Conservation (phyloP, 2,888 invertebrate species). For the Volucella zonaria region DNA sequence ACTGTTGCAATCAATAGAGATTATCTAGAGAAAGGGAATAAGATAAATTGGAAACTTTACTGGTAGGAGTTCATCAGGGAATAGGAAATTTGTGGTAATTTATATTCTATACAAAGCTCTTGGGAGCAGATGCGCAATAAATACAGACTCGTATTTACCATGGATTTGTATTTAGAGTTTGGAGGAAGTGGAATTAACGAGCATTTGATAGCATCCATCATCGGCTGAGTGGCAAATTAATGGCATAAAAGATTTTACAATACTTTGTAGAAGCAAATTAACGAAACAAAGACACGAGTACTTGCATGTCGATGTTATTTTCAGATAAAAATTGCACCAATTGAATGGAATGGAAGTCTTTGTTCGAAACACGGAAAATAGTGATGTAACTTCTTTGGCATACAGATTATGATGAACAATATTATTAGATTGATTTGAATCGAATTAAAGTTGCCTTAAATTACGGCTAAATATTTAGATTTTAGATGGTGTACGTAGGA, state of each 20-base stretch:
- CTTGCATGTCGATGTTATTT: too few species aligned
- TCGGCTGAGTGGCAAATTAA: not conserved
- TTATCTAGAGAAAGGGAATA: not conserved
- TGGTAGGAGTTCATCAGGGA: not conserved
- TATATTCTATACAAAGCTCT: not conserved
- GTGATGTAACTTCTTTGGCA: too few species aligned
- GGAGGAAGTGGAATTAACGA: not conserved
- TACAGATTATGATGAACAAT: too few species aligned
- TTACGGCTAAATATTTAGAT: too few species aligned
- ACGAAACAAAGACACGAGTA: too few species aligned
- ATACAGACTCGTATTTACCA: not conserved
- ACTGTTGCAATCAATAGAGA: not conserved
- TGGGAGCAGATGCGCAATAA: not conserved
- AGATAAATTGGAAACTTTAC: slow-evolving; percentile 3
- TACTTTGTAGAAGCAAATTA: not conserved
- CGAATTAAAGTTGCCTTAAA: too few species aligned
- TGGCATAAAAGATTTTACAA: not conserved
- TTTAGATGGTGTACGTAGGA: too few species aligned
- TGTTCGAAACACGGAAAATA: too few species aligned
- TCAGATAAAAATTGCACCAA: too few species aligned
- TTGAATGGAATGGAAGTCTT: too few species aligned
- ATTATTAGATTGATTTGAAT: too few species aligned
- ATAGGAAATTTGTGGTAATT: slow-evolving; percentile 37
- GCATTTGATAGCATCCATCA: not conserved
- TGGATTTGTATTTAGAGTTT: not conserved